Evolutionary conservation across 1,140 invertebrate genomes (phyloP), one percentile per base, ranked within the genome.

Genomic region (Drosophila willistoni): DNA sequence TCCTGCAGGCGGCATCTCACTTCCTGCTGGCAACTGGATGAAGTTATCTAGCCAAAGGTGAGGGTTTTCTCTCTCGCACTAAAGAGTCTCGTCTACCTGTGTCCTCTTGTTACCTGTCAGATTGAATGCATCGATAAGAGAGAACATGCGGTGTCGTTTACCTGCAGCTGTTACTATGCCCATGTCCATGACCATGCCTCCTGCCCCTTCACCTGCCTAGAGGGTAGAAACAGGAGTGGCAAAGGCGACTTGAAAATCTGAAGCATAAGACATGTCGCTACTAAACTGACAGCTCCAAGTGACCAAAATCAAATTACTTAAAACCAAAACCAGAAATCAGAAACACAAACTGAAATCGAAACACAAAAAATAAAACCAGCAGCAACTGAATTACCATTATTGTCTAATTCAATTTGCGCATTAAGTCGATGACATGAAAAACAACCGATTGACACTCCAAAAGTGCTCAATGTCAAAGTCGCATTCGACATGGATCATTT

Each of bases 341-440:
- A 33, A 41, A 19, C 25, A 65, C 55, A 42, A 42, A 62, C 69
- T 60, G 65, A 41, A 63, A 41, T 41, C 39, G 22, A 33, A 51
- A 51, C n/a, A 17, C 10, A 22, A 65, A 14, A 34, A 47, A 33
- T 29, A 9, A 55, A 51, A 51, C 44, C 44, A 51, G 44, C 44
- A 64, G 72, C 73, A 59, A 68, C 51, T 34, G 51, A 62, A 64
- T 67, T 67, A 61, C 60, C 62, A 60, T 59, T 59, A 70, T 71
- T 75, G 68, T 67, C 81, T 85, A 81, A 85, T 85, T 84, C 77
- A 84, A 84, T 84, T 84, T 84, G 78, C 78, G 78, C 67, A 63
- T 77, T 77, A 81, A 74, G 54, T 55, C 65, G 54, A 57, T 25
- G 61, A 63, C 42, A 44, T 44, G 42, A 17, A 29, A 42, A 25